Conservation (phyloP, 2,797 vertebrate genomes). For the Thripadectes ignobilis region DNA sequence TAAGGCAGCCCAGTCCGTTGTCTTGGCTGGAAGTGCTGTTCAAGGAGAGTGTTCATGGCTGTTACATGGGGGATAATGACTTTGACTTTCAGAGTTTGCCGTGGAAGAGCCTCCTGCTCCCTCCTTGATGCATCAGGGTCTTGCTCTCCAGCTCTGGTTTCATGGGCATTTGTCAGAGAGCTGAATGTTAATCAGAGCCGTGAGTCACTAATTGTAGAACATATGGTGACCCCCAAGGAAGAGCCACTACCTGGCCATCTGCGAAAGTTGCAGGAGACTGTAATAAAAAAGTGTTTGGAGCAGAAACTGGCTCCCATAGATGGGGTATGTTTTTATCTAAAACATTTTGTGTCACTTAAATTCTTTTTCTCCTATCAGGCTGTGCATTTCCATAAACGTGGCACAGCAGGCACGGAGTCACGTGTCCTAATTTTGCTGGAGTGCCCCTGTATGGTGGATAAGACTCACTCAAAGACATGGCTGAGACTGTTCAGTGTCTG, state of each 20-base stretch:
- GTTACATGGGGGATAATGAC: background rate
- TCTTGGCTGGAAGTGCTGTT: background rate
- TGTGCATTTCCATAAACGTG: background rate
- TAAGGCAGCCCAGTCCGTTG: background rate
- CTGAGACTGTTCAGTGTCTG: background rate
- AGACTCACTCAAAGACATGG: background rate
- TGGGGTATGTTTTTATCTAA: background rate
- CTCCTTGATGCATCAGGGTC: background rate
- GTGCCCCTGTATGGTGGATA: background rate
- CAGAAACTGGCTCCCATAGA: background rate
- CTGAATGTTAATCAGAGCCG: background rate
- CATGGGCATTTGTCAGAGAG: background rate
- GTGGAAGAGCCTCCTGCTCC: background rate
- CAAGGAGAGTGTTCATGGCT: background rate
- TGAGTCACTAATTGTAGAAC: background rate
- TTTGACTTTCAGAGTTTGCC: background rate
- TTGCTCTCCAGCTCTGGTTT: background rate
- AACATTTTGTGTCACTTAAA: background rate
- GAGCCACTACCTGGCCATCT: conserved; percentile 16
- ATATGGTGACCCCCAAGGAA: background rate
- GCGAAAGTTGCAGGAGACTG: background rate
- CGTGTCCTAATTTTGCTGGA: background rate
- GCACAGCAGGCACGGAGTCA: background rate
- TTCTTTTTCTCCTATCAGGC: background rate
- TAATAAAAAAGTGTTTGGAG: background rate